Evolutionary conservation across 2,113 vertebrate species (phyloP), one percentile per base, ranked within the genome.

Genomic region (Mionectes macconnelli): DNA sequence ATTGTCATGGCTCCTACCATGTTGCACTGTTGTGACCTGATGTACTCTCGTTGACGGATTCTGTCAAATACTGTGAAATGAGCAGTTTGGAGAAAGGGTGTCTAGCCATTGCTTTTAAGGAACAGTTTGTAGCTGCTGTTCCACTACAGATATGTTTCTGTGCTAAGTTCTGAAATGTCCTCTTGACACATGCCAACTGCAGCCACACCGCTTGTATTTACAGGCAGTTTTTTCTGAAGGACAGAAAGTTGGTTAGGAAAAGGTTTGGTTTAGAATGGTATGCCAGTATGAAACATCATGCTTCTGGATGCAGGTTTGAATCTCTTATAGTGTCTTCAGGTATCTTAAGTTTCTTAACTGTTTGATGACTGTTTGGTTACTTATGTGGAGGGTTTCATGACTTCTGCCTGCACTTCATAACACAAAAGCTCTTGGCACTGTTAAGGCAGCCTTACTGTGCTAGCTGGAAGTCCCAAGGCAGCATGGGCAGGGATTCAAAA

Each of bases 51-150:
- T 60, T 89, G 94, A 75, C 96, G 81, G 95, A 56, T 94, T 93
- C 75, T 94, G 87, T 96, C 86, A 91, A 77, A 94, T 47, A 85
- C 74, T 83, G 74, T 91, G 79, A 96, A 96, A 60, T 63, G 87
- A 73, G 50, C 89, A 94, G 49, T 96, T 92, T 87, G 55, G 56
- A 68, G 42, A 14, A 23, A 78, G 74, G 39, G 23, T 90, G 24
- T 85, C 96, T 83, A 66, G 55, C 77, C 56, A 8, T 85, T 52
- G 72, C 59, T 79, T 87, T 68, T 88, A 92, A 59, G 42, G 60
- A 90, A 69, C 55, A 80, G 81, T 91, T 93, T 62, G 47, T 84
- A 77, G 69, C 79, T 91, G 45, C 77, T 89, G 20, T 94, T 89
- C 44, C 45, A 21, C 66, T 94, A 88, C 49, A 74, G 83, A 81